Percentiles rank a stretch among this genome's conserved stretches.
phyloP scores from a whole-genome alignment of 2,888 invertebrate species.

The Acronicta aceris region DNA sequence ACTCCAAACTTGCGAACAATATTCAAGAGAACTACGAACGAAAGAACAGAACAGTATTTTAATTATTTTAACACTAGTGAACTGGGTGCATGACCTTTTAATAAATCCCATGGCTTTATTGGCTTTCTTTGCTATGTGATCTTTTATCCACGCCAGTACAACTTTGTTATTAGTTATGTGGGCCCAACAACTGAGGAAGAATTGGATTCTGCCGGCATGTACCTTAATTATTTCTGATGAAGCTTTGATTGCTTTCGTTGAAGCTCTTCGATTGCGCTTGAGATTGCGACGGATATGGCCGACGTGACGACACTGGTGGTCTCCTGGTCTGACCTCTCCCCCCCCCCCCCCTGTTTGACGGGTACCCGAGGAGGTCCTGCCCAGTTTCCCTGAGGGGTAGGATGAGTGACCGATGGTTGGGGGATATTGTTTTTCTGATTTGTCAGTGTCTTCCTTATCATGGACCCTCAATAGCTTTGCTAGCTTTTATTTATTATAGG shows the following conservation, averaged over 20 bases:
- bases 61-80: too few relatives aligned
- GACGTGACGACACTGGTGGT: background rate
- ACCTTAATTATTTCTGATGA: slow-evolving; percentile 15
- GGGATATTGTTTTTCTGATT: background rate
- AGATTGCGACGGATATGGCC: background rate
- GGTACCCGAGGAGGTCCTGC: slow-evolving; percentile 42
- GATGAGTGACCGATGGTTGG: background rate
- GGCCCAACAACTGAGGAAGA: slow-evolving; percentile 7
- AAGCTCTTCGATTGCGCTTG: background rate
- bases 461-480: slow-evolving; percentile 7
- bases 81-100: too few relatives aligned
- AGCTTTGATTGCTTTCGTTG: background rate
- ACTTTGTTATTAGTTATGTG: slow-evolving; percentile 7
- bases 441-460: slow-evolving; percentile 6
- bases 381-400: slow-evolving; percentile 17
- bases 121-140: too few relatives aligned
- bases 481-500: slow-evolving; percentile 12
- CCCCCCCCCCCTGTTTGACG: slow-evolving; percentile 40
- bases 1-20: too few relatives aligned
- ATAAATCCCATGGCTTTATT: too few relatives aligned
- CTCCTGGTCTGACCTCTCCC: slow-evolving; percentile 10
- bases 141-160: slow-evolving; percentile 6
- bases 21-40: too few relatives aligned
- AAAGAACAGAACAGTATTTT: too few relatives aligned
- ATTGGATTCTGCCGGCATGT: slow-evolving; percentile 19